Evolutionary conservation across 2,888 invertebrate species (phyloP), one percentile per base, ranked within the genome.

Genomic region (Cinara cedri): DNA sequence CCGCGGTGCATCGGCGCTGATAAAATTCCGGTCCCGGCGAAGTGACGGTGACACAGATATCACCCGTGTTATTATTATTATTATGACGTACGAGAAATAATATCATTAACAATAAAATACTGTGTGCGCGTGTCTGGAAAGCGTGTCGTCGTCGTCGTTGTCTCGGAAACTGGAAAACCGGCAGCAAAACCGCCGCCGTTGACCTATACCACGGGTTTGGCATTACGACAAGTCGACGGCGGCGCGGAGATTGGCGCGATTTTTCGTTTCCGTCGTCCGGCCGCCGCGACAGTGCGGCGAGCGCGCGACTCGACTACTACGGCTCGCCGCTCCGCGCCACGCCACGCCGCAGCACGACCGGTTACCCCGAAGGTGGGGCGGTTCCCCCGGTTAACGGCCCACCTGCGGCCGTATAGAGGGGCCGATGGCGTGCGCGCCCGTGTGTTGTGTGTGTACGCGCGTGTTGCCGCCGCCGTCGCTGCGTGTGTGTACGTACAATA

Each of bases 301-400:
- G 34, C 34, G 34, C 34, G 34, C 34, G 34, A 34, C 34, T 34
- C 34, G 34, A 34, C n/a, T n/a, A n/a, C n/a, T n/a, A n/a, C n/a
- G n/a, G n/a, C 51, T 9, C 10, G 34, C 21, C 42, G 42, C 66
- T 3, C 3, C 34, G 6, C 34, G 34, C 34, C 34, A 34, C 34
- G 6, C 34, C 34, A 6, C 63, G 65, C 19, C 51, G 42, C 2
- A 19, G 13, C 34, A 60, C 70, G 68, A 78, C 78, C 78, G 78
- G 78, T 78, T 78, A 70, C 68, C 78, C 78, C 70, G 68, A 34
- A 51, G 78, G 78, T 78, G 78, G 78, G 78, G 68, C 70, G 60
- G 78, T 70, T 70, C 34, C 57, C 74, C 70, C 63, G n/a, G 3
- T 16, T 13, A 26, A 24, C 55, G 24, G 44, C 6, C n/a, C n/a